phyloP scores from a whole-genome alignment of 2,888 invertebrate species.

The Megamerina dolium region DNA sequence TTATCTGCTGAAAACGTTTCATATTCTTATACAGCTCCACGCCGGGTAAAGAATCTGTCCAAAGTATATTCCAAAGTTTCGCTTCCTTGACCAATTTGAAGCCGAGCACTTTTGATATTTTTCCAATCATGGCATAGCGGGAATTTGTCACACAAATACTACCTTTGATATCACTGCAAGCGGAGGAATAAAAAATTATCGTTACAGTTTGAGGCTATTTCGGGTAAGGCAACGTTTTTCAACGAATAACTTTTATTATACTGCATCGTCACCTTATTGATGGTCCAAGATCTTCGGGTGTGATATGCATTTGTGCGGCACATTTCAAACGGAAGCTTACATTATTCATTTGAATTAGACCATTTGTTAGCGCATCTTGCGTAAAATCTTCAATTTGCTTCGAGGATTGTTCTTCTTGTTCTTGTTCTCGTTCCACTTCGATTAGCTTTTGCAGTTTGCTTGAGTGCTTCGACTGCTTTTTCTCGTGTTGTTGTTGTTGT shows the following conservation, averaged over 20 bases:
- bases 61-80: constrained; percentile 84
- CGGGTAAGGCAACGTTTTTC: background rate
- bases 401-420: background rate
- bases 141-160: constrained; percentile 43
- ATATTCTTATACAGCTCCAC: constrained; percentile 83
- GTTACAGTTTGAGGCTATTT: background rate
- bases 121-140: constrained; percentile 39
- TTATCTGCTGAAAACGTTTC: constrained; percentile 87
- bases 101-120: constrained; percentile 41
- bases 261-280: constrained; percentile 23
- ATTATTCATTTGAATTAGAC: constrained; percentile 34
- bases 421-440: background rate
- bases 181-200: background rate
- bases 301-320: constrained; percentile 6
- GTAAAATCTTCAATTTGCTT: constrained; percentile 7
- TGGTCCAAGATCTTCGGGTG: constrained; percentile 17
- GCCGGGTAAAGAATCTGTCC: constrained; percentile 81
- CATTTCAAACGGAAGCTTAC: constrained; percentile 34
- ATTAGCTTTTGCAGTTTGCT: constrained; percentile 1
- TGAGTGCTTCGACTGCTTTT: background rate
- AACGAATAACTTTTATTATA: background rate
- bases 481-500: background rate
- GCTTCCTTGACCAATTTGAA: constrained; percentile 60
- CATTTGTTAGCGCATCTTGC: constrained; percentile 17
- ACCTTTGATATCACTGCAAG: constrained; percentile 31